Evolutionary conservation across 2,113 vertebrate genomes (phyloP), one percentile per base, ranked within the genome.

Genomic region (Oncorhynchus clarkii): DNA sequence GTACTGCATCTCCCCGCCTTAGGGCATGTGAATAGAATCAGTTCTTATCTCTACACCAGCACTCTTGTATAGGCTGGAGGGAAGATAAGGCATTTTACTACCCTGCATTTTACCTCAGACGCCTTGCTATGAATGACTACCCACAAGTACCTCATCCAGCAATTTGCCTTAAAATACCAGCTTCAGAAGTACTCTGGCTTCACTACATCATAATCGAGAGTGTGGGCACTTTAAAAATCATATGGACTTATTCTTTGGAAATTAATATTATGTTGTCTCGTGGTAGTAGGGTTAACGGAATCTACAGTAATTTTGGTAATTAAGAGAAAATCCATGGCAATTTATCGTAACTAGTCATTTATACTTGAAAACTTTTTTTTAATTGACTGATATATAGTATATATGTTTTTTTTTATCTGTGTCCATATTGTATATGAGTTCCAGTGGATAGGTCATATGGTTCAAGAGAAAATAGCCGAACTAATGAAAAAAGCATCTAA

Each of bases 211-310:
- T 1, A 67, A 48, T 72, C 60, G 75, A 72, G 27, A 54, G 18
- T 27, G 71, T 20, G 54, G 71, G 24, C 22, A 31, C 54, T 72
- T 72, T 59, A 51, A 72, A 27, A 62, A 59, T 62, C 59, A 72
- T 18, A 60, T 18, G 54, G 51, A 29, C 71, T 72, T 31, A 26
- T 62, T 62, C 18, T 62, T 62, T 62, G 59, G 6, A 2, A 62
- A 20, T 57, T 16, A 6, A 14, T 45, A 11, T 11, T 62, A 62
- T 62, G n/a, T 24, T 29, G 13, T 29, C 2, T 22, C 2, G 22
- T 71, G 9, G 39, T 2, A 45, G 39, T 45, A 45, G 39, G 39
- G 39, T 45, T 45, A 45, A 9, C 2, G 9, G 39, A 45, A 45
- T 45, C 39, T 45, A 8, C 39, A 9, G 8, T 39, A 9, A 39